phyloP scores from a whole-genome alignment of 2,888 invertebrate genomes.

The Troilus luridus region DNA sequence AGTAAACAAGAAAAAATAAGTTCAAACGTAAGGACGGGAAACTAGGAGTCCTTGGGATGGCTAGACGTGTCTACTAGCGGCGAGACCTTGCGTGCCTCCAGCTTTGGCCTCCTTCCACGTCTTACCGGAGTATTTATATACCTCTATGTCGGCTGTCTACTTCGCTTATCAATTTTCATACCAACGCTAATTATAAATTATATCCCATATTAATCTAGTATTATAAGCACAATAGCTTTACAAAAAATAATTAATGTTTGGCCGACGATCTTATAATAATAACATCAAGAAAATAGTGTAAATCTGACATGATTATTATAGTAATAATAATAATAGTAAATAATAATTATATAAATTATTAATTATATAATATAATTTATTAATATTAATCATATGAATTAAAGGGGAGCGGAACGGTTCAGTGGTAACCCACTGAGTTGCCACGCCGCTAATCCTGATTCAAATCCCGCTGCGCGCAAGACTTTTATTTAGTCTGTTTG shows the following conservation, averaged over 20 bases:
- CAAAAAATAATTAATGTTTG: neutral
- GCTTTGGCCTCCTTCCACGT: neutral
- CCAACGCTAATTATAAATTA: slow-evolving; percentile 1
- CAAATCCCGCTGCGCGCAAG: too few species aligned
- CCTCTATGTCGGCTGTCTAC: neutral
- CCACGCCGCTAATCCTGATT: too few species aligned
- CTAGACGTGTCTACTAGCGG: slow-evolving; percentile 14
- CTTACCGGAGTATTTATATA: neutral
- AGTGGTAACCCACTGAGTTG: too few species aligned
- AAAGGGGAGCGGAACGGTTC: too few species aligned
- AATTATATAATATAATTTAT: too few species aligned
- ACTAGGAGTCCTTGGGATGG: neutral
- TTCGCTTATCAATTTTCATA: neutral
- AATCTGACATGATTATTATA: too few species aligned
- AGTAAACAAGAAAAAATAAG: slow-evolving; percentile 3
- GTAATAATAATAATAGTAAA: too few species aligned
- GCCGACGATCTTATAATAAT: neutral
- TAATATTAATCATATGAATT: too few species aligned
- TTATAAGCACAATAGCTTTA: neutral
- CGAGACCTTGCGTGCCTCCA: neutral
- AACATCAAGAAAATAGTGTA: too few species aligned
- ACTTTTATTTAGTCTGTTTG: too few species aligned
- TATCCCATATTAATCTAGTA: neutral
- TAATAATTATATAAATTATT: too few species aligned
- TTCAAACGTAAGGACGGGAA: neutral